A percentile compares a stretch with the other conserved stretches of the same genome.
Conservation (phyloP, 2,888 invertebrate genomes). For the Volucella zonaria region DNA sequence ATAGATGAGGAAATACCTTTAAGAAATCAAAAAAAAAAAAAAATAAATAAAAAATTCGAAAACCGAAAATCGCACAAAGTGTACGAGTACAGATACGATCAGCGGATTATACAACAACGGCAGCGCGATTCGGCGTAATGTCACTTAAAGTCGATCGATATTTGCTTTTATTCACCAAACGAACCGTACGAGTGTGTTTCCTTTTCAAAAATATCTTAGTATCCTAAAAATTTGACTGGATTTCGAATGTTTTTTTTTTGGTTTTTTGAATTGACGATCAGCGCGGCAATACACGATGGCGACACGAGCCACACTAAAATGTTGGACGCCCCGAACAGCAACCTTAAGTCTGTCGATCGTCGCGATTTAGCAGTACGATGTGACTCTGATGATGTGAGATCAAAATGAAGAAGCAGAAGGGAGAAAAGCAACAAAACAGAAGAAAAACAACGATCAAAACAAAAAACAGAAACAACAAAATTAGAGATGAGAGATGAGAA, state of each 20-base stretch:
- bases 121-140: slow-evolving; percentile 24
- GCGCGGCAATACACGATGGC: slow-evolving; percentile 82
- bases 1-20: background rate
- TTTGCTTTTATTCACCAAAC: slow-evolving; percentile 26
- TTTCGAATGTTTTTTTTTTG: background rate
- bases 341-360: slow-evolving; percentile 61
- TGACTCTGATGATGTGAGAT: slow-evolving; percentile 38
- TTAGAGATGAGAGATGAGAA: slow-evolving; percentile 6
- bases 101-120: slow-evolving; percentile 29
- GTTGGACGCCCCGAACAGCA: slow-evolving; percentile 76
- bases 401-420: slow-evolving; percentile 28
- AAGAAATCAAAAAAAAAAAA: background rate
- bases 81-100: slow-evolving; percentile 4
- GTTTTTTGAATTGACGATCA: slow-evolving; percentile 54
- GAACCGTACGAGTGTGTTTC: slow-evolving; percentile 13
- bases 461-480: slow-evolving; percentile 27
- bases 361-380: slow-evolving; percentile 38
- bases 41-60: too few species aligned
- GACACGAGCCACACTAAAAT: slow-evolving; percentile 83
- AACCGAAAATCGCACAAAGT: background rate
- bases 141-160: slow-evolving; percentile 33
- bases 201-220: background rate
- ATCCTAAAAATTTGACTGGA: slow-evolving; percentile 28
- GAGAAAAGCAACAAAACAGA: slow-evolving; percentile 24
- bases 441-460: slow-evolving; percentile 40